Evolutionary conservation across 1,140 invertebrate genomes (phyloP), one percentile per base, ranked within the genome.

Genomic region (Brachionus manjavacas): DNA sequence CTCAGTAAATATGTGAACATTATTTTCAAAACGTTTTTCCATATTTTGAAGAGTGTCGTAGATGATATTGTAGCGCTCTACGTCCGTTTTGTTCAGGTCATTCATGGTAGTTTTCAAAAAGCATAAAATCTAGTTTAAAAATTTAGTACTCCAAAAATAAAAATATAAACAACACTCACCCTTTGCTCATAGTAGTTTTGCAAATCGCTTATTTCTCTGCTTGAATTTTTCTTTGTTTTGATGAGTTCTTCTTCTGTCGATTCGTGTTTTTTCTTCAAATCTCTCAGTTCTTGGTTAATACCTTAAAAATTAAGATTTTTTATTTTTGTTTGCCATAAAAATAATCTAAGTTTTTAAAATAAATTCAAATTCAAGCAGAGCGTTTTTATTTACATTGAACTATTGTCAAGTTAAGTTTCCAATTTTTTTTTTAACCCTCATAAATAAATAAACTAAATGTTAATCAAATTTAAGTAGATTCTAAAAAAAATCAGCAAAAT

Each of bases 251-350:
- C 64, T 28, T 60, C 64, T 2, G n/a, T 11, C 1, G 9, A 3
- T n/a, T 81, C 79, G n/a, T 7, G 20, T 81, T 81, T 60, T 28
- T 64, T 81, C n/a, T 81, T 81, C n/a, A 64, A 68, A 64, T 81
- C 79, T 31, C 28, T 81, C 0, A 81, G 25, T 23, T 81, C 79
- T 64, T 60, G 64, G 25, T 3, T 64, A 6, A 64, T 23, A 25
- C 79, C 79, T 81, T 60, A 0, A 52, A 80, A 7, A 35, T 35
- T 35, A 35, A 31, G 28, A 4, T 31, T 31, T 0, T 31, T 31
- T 31, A 31, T n/a, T n/a, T n/a, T n/a, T n/a, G n/a, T n/a, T n/a
- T n/a, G n/a, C n/a, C n/a, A n/a, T n/a, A n/a, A n/a, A n/a, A n/a
- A n/a, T n/a, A 31, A 2, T 31, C 28, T 31, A 31, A 31, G n/a